Evolutionary conservation across 53 echinoderm and acorn worm genomes (phyloP).

Genomic region (Holothuria leucospilota): DNA sequence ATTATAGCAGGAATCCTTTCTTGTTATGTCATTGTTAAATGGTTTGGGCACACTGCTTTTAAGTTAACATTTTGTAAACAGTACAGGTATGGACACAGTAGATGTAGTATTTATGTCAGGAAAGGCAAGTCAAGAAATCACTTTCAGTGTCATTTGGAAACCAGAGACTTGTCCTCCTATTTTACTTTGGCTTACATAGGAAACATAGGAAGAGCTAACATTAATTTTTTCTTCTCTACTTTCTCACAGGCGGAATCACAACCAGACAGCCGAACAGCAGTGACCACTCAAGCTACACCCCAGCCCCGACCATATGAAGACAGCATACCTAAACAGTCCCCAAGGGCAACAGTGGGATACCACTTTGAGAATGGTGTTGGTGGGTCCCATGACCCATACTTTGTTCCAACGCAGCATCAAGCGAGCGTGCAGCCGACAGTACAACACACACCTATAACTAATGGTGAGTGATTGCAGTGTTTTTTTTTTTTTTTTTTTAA

Average conservation of each 20-base stretch:
- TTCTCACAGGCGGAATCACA: slow-evolving; percentile 35
- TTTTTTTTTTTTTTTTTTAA: too few relatives aligned
- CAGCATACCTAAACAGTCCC: slow-evolving; percentile 72
- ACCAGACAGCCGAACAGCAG: slow-evolving; percentile 50
- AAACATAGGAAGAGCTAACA: too few relatives aligned
- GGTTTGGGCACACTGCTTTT: too few relatives aligned
- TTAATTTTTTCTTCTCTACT: not conserved
- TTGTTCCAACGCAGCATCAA: slow-evolving; percentile 80
- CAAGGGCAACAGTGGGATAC: slow-evolving; percentile 76
- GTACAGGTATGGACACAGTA: too few relatives aligned
- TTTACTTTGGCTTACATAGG: not conserved
- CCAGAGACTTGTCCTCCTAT: not conserved
- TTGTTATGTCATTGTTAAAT: too few relatives aligned
- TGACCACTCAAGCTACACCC: slow-evolving; percentile 69
- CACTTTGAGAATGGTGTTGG: slow-evolving; percentile 87
- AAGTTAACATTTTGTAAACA: too few relatives aligned
- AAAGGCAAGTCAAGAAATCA: too few relatives aligned
- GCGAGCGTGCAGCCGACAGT: slow-evolving; percentile 75
- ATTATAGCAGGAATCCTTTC: too few relatives aligned
- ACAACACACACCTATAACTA: slow-evolving; percentile 89
- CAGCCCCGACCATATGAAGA: slow-evolving; percentile 77
- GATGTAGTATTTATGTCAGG: too few relatives aligned
- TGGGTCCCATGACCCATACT: slow-evolving; percentile 83
- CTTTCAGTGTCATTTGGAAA: too few relatives aligned
- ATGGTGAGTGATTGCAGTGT: slow-evolving; percentile 66